Conservation (phyloP, 2,888 invertebrate species). For the Polylopha cassiicola region DNA sequence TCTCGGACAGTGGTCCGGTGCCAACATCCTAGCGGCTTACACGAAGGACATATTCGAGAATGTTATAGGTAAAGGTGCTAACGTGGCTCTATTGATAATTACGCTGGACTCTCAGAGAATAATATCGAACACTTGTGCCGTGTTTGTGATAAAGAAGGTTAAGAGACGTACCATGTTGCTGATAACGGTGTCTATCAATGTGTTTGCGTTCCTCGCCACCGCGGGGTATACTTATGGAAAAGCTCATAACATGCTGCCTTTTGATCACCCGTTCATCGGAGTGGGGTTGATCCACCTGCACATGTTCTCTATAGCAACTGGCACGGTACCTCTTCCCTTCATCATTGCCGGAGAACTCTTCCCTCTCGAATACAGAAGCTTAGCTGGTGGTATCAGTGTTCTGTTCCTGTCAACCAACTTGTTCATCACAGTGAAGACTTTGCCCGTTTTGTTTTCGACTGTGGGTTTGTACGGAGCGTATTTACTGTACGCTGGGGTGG, state of each 20-base stretch:
- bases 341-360: conserved; percentile 83
- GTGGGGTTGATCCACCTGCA: conserved; percentile 43
- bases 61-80: conserved; percentile 38
- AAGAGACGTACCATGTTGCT: conserved; percentile 45
- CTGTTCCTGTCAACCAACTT: conserved; percentile 47
- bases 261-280: conserved; percentile 46
- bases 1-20: conserved; percentile 47
- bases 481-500: conserved; percentile 43
- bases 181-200: conserved; percentile 35
- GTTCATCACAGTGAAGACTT: conserved; percentile 49
- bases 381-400: conserved; percentile 67
- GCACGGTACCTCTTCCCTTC: conserved; percentile 79
- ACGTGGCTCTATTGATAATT: conserved; percentile 40
- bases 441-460: conserved; percentile 41
- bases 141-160: conserved; percentile 42
- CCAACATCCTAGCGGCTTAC: conserved; percentile 44
- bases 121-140: conserved; percentile 39
- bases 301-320: conserved; percentile 73
- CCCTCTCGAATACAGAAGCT: conserved; percentile 75
- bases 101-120: conserved; percentile 44
- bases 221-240: conserved; percentile 45
- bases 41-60: conserved; percentile 41
- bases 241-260: conserved; percentile 33
- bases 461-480: conserved; percentile 50
- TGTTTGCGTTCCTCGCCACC: conserved; percentile 36